Base-by-base conservation (phyloP, 2,113 vertebrate species). In the Chionomys nivalis region DNA sequence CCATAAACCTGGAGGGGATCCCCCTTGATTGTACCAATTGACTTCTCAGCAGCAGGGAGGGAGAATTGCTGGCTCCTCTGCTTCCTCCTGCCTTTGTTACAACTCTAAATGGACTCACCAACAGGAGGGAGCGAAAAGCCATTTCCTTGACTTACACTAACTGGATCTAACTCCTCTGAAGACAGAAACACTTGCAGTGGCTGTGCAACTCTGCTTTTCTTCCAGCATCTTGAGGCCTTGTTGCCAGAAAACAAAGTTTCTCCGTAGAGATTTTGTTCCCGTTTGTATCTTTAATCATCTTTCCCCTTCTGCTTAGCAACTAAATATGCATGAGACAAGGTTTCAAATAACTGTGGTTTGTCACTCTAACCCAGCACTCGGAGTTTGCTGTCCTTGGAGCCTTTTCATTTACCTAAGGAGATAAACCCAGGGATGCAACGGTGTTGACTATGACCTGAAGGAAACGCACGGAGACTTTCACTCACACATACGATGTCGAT, bases 191-290 rank as follows among this genome's bases (percentile, higher is more conserved):
- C 36, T 58, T 68, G 21, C 42, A 89, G 44, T 92, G 39, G 90
- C 24, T 88, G 19, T 72, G 49, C 79, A 86, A 92, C 97, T 94
- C 70, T 90, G 52, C 66, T 79, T 91, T 91, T 87, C 55, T 94
- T 87, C 85, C 26, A 70, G 4, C 47, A 6, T 8, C 16, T 77
- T 88, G 66, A 58, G 58, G 7, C 49, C 70, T 92, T 72, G n/a
- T 55, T 72, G 77, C 42, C 19, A 92, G 58, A 49, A 89, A 73
- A 90, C 47, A 2, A 72, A 10, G 33, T 61, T 77, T 77, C 33
- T 61, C 33, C 47, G 66, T 55, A 88, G n/a, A 88, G 33, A 79
- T 93, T 94, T 96, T 82, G 17, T 82, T 96, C 16, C 21, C 7
- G 83, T 97, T 96, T 82, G 42, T 90, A 65, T 78, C 58, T 93